Evolutionary conservation across 2,888 invertebrate species (phyloP).

Genomic region (Cotesia congregata): DNA sequence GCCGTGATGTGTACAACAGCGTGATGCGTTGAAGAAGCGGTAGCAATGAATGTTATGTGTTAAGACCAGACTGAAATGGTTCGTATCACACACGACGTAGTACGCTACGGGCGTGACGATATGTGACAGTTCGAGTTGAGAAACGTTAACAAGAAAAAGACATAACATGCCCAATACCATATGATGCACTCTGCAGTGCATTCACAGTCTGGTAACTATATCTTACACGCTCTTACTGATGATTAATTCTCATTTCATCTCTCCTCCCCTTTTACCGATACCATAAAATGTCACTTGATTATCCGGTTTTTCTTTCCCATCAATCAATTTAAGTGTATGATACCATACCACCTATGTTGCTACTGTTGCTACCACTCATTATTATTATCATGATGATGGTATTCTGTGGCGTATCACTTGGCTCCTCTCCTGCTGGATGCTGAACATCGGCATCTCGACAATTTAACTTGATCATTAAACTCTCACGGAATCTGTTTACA

Average conservation of each 20-base stretch:
- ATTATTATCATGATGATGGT: background rate
- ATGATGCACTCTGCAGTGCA: conserved; percentile 25
- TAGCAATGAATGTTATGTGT: background rate
- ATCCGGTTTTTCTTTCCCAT: conserved; percentile 47
- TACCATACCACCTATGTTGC: conserved; percentile 7
- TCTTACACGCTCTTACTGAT: background rate
- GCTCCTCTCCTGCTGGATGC: background rate
- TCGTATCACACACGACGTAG: conserved; percentile 25
- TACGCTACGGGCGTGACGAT: conserved; percentile 35
- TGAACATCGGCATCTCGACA: conserved; percentile 17
- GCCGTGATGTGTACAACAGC: conserved; percentile 33
- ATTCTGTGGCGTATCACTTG: background rate
- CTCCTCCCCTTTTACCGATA: conserved; percentile 21
- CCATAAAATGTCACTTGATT: conserved; percentile 37
- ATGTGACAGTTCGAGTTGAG: conserved; percentile 36
- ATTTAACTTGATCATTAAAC: conserved; percentile 19
- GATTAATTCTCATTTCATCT: conserved; percentile 8
- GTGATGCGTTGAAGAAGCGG: conserved; percentile 6
- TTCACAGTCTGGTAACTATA: conserved; percentile 28
- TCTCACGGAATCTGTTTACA: conserved; percentile 15
- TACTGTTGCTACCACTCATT: background rate
- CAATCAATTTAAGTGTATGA: conserved; percentile 47
- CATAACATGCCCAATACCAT: conserved; percentile 40
- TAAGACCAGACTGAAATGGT: conserved; percentile 34
- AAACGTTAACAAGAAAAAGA: conserved; percentile 39